phyloP scores from a whole-genome alignment of 2,888 invertebrate genomes.

The Ophion costatus region DNA sequence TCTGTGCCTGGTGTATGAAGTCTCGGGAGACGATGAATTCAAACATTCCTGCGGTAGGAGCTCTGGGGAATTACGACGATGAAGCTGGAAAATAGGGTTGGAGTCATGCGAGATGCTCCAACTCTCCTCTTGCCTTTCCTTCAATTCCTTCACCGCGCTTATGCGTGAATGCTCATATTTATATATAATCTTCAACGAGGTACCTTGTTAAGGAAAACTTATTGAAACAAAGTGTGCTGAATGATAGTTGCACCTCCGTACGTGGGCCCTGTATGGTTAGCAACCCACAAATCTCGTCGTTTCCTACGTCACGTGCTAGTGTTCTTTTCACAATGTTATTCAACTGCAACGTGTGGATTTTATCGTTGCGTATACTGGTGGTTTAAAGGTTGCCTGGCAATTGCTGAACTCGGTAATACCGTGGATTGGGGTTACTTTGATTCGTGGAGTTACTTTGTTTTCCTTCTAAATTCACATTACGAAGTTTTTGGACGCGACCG shows the following conservation, averaged over 20 bases:
- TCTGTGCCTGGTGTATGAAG: constrained; percentile 63
- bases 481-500: no score
- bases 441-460: no score
- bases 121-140: not conserved
- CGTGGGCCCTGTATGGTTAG: not conserved
- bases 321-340: not conserved
- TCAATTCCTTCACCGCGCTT: constrained; percentile 20
- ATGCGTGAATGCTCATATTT: constrained; percentile 35
- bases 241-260: not conserved
- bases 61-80: constrained; percentile 38
- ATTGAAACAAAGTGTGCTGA: constrained; percentile 35
- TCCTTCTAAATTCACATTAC: no score
- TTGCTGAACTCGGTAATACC: no score
- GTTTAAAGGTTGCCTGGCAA: no score
- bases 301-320: no score
- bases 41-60: constrained; percentile 67
- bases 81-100: constrained; percentile 44
- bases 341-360: constrained; percentile 1
- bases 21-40: constrained; percentile 68
- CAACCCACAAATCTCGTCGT: no score
- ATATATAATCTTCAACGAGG: constrained; percentile 30
- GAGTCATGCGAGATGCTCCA: constrained; percentile 25
- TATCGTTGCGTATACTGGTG: not conserved
- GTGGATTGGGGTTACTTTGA: no score
- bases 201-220: constrained; percentile 37